Conservation (phyloP, 2,797 vertebrate species). For the Sebastes minor region DNA sequence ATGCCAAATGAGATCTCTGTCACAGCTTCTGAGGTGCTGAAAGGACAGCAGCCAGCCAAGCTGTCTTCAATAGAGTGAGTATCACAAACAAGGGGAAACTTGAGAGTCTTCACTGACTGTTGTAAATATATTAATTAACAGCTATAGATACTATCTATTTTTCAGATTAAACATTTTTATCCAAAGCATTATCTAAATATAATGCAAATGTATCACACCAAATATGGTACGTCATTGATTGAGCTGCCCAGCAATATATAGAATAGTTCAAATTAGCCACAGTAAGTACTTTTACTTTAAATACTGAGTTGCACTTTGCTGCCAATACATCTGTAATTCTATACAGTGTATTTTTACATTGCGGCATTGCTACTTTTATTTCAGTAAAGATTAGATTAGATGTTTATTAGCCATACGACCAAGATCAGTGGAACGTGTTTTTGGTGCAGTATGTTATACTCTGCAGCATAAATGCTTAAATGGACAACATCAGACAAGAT, state of each 20-base stretch:
- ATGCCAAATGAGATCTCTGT: not conserved
- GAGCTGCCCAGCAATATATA: too few species aligned
- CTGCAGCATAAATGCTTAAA: too few species aligned
- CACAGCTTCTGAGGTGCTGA: not conserved
- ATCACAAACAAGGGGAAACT: not conserved
- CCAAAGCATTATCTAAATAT: not conserved
- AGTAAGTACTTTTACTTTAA: not conserved
- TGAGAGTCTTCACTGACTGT: not conserved
- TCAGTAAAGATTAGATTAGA: too few species aligned
- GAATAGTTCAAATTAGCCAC: too few species aligned
- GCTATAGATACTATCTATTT: not conserved
- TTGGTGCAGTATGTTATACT: too few species aligned
- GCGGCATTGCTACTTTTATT: too few species aligned
- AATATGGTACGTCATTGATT: not conserved
- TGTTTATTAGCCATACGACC: too few species aligned
- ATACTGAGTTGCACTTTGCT: rapidly evolving
- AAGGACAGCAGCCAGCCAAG: not conserved
- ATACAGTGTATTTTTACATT: too few species aligned
- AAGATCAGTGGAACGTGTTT: too few species aligned
- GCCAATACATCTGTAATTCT: not conserved
- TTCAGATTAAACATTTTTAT: rapidly evolving
- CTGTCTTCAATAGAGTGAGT: not conserved
- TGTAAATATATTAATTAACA: not conserved
- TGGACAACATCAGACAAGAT: not conserved
- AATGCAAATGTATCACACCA: not conserved